Conservation (phyloP, 2,113 vertebrate species). For the Gymnarchus niloticus region DNA sequence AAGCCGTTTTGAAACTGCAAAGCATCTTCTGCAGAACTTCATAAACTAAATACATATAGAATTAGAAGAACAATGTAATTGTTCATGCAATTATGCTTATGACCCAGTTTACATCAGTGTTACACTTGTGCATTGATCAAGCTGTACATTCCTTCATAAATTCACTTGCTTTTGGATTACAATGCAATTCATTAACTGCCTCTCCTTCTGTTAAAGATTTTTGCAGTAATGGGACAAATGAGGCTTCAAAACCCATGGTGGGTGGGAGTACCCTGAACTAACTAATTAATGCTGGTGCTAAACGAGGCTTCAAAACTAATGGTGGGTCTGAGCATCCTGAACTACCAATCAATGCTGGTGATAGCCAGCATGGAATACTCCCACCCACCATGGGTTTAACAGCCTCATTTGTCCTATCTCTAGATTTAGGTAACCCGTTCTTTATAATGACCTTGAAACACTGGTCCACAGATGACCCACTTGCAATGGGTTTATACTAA, state of each 20-base stretch:
- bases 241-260: no score
- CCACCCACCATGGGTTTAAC: no score
- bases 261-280: no score
- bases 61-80: background rate
- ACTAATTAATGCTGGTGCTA: no score
- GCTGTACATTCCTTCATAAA: background rate
- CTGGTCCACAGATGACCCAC: background rate
- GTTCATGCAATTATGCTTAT: background rate
- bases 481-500: background rate
- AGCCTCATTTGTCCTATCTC: no score
- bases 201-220: background rate
- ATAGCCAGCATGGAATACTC: no score
- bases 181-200: background rate
- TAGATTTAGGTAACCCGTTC: background rate
- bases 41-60: background rate
- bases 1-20: background rate
- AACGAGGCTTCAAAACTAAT: no score
- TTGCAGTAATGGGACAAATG: no score
- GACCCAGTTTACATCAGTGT: background rate
- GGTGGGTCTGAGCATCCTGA: no score
- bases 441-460: background rate
- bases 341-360: no score
- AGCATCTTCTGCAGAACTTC: background rate
- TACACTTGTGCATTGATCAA: background rate
- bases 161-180: background rate